Percentiles rank a stretch among this genome's conserved stretches.
Conservation (phyloP, 2,113 vertebrate species). For the Chrysochloris asiatica region DNA sequence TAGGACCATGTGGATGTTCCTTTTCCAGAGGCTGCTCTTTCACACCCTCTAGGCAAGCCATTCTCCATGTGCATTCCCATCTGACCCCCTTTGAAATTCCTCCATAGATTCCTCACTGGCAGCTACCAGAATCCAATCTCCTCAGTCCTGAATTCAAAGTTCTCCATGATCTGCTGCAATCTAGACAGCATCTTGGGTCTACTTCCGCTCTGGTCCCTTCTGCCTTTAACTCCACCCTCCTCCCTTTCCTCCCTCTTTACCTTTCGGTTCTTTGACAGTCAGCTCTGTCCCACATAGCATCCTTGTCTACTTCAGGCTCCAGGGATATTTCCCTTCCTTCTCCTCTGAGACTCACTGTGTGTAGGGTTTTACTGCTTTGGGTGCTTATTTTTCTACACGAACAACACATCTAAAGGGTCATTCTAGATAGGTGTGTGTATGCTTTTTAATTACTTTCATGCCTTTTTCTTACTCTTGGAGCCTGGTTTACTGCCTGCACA, state of each 20-base stretch:
- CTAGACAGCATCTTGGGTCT: neutral
- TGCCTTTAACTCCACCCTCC: neutral
- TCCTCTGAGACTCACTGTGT: neutral
- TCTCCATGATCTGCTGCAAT: fast-evolving
- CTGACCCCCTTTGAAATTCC: neutral
- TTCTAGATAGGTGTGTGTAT: no score
- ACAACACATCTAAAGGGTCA: neutral
- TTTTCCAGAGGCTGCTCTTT: neutral
- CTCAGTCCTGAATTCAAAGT: neutral
- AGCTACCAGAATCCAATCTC: neutral
- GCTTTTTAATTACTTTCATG: no score
- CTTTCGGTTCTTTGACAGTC: neutral
- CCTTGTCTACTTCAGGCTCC: neutral
- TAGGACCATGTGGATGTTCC: neutral
- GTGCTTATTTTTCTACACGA: neutral
- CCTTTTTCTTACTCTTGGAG: neutral
- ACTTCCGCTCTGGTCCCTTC: neutral
- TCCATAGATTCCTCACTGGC: neutral
- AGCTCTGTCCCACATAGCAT: neutral
- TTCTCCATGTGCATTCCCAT: neutral
- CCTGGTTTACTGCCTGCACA: neutral
- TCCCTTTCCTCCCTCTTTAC: neutral
- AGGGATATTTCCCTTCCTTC: neutral
- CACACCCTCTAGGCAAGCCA: neutral
- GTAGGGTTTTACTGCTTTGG: fast-evolving